These are phyloP conservation scores for Nyctalus aviator DNA, from an alignment of 2,797 vertebrate species.

Conservation along the genomic window DNA sequence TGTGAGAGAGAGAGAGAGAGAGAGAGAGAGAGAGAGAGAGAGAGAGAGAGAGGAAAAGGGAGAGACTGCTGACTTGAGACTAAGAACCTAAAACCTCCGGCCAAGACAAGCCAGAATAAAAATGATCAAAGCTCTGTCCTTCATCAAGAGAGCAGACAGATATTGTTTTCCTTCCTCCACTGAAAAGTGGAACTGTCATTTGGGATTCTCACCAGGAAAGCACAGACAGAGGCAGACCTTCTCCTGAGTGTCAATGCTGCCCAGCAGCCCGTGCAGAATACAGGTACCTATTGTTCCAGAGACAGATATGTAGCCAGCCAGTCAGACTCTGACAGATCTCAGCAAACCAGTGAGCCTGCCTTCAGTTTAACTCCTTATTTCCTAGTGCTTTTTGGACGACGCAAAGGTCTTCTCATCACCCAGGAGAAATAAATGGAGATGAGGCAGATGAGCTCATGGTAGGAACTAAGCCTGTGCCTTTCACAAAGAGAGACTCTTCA, in stretches of 20 bases:
- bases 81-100: conserved; percentile 86
- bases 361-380: conserved; percentile 90
- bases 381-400: conserved; percentile 83
- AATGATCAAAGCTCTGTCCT: conserved; percentile 90
- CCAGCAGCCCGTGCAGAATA: conserved; percentile 89
- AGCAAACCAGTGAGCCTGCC: conserved; percentile 90
- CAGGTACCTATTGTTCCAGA: conserved; percentile 92
- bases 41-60: conserved; percentile 5
- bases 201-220: conserved; percentile 88
- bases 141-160: conserved; percentile 84
- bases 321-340: conserved; percentile 91
- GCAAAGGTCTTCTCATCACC: conserved; percentile 78
- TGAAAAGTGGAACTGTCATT: conserved; percentile 87
- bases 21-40: neutral
- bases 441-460: conserved; percentile 54
- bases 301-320: conserved; percentile 91
- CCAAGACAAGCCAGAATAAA: conserved; percentile 88
- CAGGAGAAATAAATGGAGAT: conserved; percentile 59
- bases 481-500: neutral
- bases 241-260: conserved; percentile 87
- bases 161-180: conserved; percentile 73
- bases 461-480: conserved; percentile 54
- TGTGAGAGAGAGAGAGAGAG: conserved; percentile 14
- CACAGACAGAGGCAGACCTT: conserved; percentile 87
- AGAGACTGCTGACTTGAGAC: conserved; percentile 85